Evolutionary conservation across 2,113 vertebrate genomes (phyloP).

Genomic region (Pelecanoides urinatrix): DNA sequence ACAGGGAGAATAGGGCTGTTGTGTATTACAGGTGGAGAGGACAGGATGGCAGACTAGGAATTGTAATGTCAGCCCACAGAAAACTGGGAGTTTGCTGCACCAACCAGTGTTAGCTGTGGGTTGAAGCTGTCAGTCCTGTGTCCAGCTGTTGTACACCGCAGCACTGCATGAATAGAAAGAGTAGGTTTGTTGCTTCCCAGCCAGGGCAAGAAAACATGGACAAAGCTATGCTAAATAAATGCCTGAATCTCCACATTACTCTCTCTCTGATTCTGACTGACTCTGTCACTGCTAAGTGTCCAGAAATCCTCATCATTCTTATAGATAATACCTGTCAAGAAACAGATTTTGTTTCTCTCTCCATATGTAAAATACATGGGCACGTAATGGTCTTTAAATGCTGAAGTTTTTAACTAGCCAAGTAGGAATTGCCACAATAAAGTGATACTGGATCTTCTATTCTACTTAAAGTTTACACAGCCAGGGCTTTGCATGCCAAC

Average conservation of each 20-base stretch:
- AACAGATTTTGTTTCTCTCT: background rate
- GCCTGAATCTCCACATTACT: background rate
- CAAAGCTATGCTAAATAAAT: background rate
- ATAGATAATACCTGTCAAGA: background rate
- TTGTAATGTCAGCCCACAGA: background rate
- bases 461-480: background rate
- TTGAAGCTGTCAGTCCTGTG: background rate
- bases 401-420: background rate
- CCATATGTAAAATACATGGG: background rate
- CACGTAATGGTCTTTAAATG: background rate
- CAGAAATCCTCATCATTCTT: background rate
- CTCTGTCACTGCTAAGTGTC: background rate
- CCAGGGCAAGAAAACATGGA: background rate
- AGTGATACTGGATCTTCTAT: background rate
- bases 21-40: background rate
- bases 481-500: background rate
- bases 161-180: background rate
- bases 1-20: background rate
- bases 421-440: background rate
- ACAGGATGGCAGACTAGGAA: background rate
- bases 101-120: background rate
- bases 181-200: background rate
- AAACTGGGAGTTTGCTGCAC: background rate
- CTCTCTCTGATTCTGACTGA: background rate
- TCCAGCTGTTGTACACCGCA: background rate